phyloP scores from a whole-genome alignment of 1,140 invertebrate species.

The Lerema accius region DNA sequence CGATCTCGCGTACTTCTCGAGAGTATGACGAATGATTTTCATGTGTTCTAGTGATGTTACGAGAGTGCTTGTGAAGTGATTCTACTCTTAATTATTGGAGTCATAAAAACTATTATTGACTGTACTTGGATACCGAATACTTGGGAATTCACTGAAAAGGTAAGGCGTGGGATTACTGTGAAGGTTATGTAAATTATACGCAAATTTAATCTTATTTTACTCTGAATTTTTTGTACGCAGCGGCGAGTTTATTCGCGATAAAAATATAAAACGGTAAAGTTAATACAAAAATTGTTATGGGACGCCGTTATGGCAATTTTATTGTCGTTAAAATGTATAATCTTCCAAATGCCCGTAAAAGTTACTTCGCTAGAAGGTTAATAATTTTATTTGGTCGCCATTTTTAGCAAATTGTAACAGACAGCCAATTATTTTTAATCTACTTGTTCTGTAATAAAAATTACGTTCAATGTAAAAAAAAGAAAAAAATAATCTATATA shows the following conservation, averaged over 20 bases:
- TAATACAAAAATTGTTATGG: neutral
- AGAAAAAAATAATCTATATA: too few relatives aligned
- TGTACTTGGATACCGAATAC: neutral
- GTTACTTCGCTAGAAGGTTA: neutral
- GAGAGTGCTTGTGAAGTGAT: constrained; percentile 24
- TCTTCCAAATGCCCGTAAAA: neutral
- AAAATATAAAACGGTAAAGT: neutral
- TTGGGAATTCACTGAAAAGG: constrained; percentile 17
- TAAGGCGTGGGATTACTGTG: constrained; percentile 11
- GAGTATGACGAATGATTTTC: constrained; percentile 29
- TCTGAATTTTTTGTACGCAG: neutral
- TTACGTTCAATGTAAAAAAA: too few relatives aligned
- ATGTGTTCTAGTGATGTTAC: constrained; percentile 27
- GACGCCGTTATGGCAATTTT: neutral
- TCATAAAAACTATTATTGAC: neutral
- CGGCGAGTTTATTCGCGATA: neutral
- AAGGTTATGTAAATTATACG: constrained; percentile 14
- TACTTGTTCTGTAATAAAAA: too few relatives aligned
- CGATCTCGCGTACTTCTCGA: constrained; percentile 26
- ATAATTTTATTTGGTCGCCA: neutral
- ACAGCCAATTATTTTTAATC: too few relatives aligned
- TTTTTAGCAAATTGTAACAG: too few relatives aligned
- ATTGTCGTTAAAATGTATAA: neutral
- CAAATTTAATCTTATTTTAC: neutral
- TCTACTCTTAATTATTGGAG: constrained; percentile 5